These are phyloP conservation scores for Cynaeus angustus DNA, from an alignment of 2,888 invertebrate species.

Conservation along the genomic window DNA sequence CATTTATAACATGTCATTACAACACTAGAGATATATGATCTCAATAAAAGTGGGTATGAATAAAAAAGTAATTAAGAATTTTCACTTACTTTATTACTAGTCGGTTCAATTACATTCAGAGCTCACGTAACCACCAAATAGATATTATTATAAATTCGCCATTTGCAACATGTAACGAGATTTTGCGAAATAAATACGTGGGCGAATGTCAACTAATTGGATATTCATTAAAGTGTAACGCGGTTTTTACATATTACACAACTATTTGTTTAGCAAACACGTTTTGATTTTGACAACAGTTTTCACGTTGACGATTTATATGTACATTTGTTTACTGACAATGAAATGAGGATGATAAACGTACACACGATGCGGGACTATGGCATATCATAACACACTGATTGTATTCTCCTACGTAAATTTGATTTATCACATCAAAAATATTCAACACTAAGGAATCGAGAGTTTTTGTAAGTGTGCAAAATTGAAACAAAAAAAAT, in stretches of 20 bases:
- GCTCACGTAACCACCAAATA: background rate
- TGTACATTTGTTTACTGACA: background rate
- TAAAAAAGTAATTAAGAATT: background rate
- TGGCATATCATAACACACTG: background rate
- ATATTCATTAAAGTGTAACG: conserved; percentile 23
- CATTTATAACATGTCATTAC: background rate
- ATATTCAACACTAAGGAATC: too few species aligned
- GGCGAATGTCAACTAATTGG: conserved; percentile 24
- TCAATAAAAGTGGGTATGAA: background rate
- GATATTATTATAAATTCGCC: background rate
- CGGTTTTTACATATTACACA: conserved; percentile 16
- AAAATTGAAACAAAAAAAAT: too few species aligned
- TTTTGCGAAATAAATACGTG: conserved; percentile 19
- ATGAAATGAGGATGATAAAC: background rate
- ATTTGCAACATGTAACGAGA: conserved; percentile 7
- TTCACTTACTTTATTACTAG: background rate
- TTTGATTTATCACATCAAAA: too few species aligned
- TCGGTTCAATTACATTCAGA: background rate
- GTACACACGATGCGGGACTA: background rate
- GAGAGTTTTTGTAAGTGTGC: too few species aligned
- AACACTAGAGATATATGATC: background rate
- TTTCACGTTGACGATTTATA: conserved; percentile 2
- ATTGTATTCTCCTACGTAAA: too few species aligned
- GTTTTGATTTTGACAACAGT: background rate
- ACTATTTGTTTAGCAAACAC: conserved; percentile 16